Evolutionary conservation across 1,140 invertebrate species (phyloP), one percentile per base, ranked within the genome.

Genomic region (Eurosta solidaginis): DNA sequence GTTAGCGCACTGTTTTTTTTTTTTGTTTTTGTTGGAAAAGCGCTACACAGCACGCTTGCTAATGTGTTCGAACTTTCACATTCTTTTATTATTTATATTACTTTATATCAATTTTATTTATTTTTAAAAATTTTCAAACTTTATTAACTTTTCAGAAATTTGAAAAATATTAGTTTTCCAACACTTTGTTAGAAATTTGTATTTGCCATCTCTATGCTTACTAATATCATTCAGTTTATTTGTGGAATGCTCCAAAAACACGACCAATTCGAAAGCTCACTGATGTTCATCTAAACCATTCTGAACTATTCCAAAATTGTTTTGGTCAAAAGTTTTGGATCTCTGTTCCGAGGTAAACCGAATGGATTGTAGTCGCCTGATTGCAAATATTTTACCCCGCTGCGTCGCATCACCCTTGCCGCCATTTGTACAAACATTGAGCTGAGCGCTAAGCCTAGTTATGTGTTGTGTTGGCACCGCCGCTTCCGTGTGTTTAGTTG

Each of bases 251-350:
- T 76, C 78, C 44, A 77, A 79, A 80, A 79, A 80, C 85, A 87
- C 85, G 85, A 86, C 85, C 85, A 87, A 86, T 86, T 81, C 83
- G 84, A 85, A 84, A 86, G 85, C 85, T 85, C 83, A 84, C 85
- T 87, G 85, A 85, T 87, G 83, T 87, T 87, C 85, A 87, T 87
- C 85, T 87, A 87, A 87, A 87, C 84, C 84, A 84, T 83, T 87
- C 85, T 83, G 82, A 84, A 86, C 83, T 84, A 86, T 87, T 83
- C 80, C 81, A 84, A 85, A 83, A 83, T 83, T 84, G 85, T 83
- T 86, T 85, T 85, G 82, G 85, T 81, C 47, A 84, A 84, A 86
- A 79, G 79, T 86, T 85, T 85, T 82, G 81, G 83, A 85, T 84
- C 84, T 78, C 44, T 29, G 25, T 47, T 33, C 50, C 22, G 45